These are phyloP conservation scores for Phoenoteleia sp. DNA, from an alignment of 2,888 invertebrate genomes.

Conservation along the genomic window DNA sequence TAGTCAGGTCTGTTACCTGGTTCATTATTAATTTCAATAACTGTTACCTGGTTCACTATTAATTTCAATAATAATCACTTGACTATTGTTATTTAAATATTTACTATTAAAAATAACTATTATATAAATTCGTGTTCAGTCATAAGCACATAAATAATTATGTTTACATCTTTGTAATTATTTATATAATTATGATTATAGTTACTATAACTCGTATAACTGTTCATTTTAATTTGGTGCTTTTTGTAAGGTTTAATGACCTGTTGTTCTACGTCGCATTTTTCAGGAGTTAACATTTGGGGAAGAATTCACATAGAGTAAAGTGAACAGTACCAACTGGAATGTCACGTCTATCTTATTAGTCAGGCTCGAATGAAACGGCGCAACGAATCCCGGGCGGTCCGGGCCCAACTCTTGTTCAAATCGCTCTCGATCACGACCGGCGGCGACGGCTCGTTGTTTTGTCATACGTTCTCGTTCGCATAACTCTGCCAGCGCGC, in stretches of 20 bases:
- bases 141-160: too few relatives aligned
- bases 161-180: too few relatives aligned
- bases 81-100: too few relatives aligned
- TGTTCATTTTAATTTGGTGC: too few relatives aligned
- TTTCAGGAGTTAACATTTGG: neutral
- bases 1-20: too few relatives aligned
- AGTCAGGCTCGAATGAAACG: conserved; percentile 85
- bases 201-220: too few relatives aligned
- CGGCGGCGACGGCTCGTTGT: conserved; percentile 76
- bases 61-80: too few relatives aligned
- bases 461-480: conserved; percentile 84
- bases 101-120: too few relatives aligned
- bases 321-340: conserved; percentile 20
- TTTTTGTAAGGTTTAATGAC: neutral
- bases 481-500: conserved; percentile 92
- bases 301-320: conserved; percentile 53
- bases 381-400: conserved; percentile 84
- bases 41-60: too few relatives aligned
- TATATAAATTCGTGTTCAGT: too few relatives aligned
- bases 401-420: conserved; percentile 87
- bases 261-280: neutral
- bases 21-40: too few relatives aligned
- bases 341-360: conserved; percentile 39
- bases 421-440: conserved; percentile 79
- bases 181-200: too few relatives aligned